Evolutionary conservation across 2,113 vertebrate species (phyloP).

Genomic region (Myotis lucifugus): DNA sequence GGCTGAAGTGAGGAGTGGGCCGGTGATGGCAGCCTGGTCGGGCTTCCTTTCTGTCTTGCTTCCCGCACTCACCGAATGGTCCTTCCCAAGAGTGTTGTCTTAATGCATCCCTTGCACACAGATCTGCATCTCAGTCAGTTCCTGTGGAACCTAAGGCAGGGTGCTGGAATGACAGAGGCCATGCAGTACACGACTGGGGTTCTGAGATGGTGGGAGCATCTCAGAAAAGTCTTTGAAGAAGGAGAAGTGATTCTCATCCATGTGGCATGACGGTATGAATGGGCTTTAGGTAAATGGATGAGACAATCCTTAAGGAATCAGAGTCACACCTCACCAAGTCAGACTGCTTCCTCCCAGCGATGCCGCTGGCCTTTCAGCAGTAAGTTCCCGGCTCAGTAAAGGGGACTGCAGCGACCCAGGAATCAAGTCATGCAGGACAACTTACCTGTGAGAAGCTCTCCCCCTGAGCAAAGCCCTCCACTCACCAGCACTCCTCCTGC

Average conservation of each 20-base stretch:
- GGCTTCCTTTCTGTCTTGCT: neutral
- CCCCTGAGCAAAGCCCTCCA: neutral
- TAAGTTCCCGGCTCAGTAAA: neutral
- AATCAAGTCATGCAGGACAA: fast-evolving
- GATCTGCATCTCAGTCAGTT: neutral
- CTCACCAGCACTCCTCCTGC: constrained; percentile 80
- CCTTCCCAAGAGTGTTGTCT: neutral
- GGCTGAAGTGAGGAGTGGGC: neutral
- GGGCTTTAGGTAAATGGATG: neutral
- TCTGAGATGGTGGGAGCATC: neutral
- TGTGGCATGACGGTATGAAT: neutral
- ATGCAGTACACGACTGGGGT: neutral
- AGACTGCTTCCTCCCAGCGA: neutral
- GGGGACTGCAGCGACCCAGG: neutral
- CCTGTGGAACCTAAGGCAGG: neutral
- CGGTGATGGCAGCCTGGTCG: no score
- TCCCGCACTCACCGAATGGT: neutral
- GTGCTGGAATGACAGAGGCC: neutral
- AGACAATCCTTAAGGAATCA: neutral
- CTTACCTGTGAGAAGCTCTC: neutral
- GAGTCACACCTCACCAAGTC: neutral
- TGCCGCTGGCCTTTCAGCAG: neutral
- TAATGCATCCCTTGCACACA: neutral
- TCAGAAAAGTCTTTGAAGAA: neutral
- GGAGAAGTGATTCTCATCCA: neutral